A percentile compares a stretch with the other conserved stretches of the same genome.
These are phyloP conservation scores for Columba livia DNA, from an alignment of 2,113 vertebrate species.

Conservation along the genomic window DNA sequence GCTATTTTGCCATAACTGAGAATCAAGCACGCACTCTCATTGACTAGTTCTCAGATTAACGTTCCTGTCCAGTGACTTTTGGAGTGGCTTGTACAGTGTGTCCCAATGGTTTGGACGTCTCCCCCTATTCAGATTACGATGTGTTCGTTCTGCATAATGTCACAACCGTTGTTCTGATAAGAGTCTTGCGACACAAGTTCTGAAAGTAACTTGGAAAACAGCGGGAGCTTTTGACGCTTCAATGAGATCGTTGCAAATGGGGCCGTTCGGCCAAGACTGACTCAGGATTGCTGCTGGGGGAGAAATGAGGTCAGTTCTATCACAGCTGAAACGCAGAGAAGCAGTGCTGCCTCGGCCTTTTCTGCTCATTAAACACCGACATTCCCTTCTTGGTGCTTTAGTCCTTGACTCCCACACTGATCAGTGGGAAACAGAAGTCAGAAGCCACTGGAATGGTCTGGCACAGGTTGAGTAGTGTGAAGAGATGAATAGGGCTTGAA, in stretches of 20 bases:
- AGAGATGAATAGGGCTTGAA: not conserved
- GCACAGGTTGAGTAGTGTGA: not conserved
- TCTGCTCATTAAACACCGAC: not conserved
- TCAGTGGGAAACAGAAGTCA: not conserved
- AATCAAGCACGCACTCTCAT: not conserved
- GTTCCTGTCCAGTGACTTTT: not conserved
- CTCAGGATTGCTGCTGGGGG: slow-evolving; percentile 11
- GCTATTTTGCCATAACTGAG: not conserved
- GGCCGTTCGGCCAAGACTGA: not conserved
- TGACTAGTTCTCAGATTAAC: not conserved
- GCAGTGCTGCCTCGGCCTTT: not conserved
- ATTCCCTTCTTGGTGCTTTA: not conserved
- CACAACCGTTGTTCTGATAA: slow-evolving; percentile 52
- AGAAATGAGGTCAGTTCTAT: slow-evolving; percentile 42
- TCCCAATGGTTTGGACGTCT: slow-evolving; percentile 13
- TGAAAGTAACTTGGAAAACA: slow-evolving; percentile 43
- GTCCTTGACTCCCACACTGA: not conserved
- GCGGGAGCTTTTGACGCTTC: slow-evolving; percentile 41
- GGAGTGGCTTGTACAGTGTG: not conserved
- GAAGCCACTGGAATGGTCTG: not conserved
- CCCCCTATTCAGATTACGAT: not conserved
- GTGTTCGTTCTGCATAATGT: slow-evolving; percentile 52
- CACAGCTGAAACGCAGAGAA: not conserved
- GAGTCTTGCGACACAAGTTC: not conserved
- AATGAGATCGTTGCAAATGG: not conserved